phyloP scores from a whole-genome alignment of 37 sponge, comb jelly and placozoan species.

The Mnemiopsis leidyi region DNA sequence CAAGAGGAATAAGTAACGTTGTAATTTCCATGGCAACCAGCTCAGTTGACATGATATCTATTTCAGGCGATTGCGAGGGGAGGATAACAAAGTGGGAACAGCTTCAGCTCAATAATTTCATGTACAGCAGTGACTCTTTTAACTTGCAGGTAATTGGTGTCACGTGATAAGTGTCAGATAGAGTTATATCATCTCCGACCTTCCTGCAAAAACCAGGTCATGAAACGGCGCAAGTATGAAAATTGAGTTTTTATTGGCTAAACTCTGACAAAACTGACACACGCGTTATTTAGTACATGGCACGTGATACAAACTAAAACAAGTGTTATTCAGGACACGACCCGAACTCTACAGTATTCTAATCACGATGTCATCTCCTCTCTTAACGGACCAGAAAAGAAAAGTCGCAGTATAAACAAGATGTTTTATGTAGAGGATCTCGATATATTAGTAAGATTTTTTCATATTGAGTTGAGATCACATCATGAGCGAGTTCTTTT shows the following conservation, averaged over 20 bases:
- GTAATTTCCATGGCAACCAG: no score
- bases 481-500: no score
- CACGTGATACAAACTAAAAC: not conserved
- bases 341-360: not conserved
- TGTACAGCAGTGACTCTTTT: slow-evolving; percentile 65
- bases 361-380: not conserved
- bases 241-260: no score
- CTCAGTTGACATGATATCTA: no score
- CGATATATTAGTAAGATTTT: slow-evolving; percentile 38
- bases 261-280: no score
- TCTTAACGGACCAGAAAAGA: not conserved
- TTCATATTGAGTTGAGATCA: no score
- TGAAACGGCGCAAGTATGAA: no score
- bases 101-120: slow-evolving; percentile 52
- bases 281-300: no score
- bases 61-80: slow-evolving; percentile 51
- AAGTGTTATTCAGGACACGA: not conserved
- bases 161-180: not conserved
- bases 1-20: no score
- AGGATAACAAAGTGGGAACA: slow-evolving; percentile 56
- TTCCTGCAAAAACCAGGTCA: no score
- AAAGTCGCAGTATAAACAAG: slow-evolving; percentile 37
- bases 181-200: no score
- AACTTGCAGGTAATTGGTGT: slow-evolving; percentile 1
- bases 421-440: slow-evolving; percentile 8